Percentiles rank a stretch among this genome's conserved stretches.
These are phyloP conservation scores for Mesoclemmys tuberculata DNA, from an alignment of 2,113 vertebrate genomes.

Conservation along the genomic window DNA sequence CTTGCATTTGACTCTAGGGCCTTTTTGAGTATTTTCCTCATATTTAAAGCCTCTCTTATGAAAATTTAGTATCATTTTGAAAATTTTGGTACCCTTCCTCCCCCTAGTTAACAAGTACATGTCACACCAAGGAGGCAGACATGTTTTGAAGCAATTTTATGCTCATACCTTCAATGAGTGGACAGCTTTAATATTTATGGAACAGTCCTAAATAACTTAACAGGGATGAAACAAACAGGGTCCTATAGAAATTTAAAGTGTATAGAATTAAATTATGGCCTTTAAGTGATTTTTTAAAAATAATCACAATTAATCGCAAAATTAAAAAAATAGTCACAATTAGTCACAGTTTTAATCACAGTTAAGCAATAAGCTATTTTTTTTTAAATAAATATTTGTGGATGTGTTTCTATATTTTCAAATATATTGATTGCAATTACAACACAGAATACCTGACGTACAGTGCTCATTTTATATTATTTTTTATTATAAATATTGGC, in stretches of 20 bases:
- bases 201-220: not conserved
- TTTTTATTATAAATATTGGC: no score
- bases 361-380: no score
- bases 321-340: no score
- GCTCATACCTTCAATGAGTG: not conserved
- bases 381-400: no score
- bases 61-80: not conserved
- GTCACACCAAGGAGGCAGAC: not conserved
- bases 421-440: no score
- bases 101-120: not conserved
- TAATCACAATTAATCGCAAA: no score
- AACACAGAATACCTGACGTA: no score
- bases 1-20: not conserved
- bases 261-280: no score
- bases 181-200: not conserved
- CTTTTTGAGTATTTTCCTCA: not conserved
- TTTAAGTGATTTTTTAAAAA: no score
- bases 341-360: no score
- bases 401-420: no score
- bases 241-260: not conserved
- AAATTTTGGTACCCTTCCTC: not conserved
- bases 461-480: no score
- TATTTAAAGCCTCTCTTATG: not conserved
- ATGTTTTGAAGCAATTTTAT: not conserved
- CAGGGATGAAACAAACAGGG: not conserved